These are phyloP conservation scores for Menidia menidia DNA, from an alignment of 2,797 vertebrate genomes.

Conservation along the genomic window DNA sequence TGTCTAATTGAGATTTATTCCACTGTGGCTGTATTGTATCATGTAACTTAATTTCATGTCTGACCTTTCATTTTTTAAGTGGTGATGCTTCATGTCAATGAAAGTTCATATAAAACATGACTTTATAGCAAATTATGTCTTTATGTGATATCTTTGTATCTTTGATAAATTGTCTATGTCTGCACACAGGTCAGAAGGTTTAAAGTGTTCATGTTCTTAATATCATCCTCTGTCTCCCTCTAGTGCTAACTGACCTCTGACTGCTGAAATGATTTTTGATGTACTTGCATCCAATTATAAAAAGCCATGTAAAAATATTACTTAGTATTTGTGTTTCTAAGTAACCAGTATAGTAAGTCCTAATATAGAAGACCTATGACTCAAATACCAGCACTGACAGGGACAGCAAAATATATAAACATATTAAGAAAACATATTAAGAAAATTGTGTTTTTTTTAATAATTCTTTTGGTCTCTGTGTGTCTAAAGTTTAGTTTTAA, in stretches of 20 bases:
- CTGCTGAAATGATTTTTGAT: slow-evolving; percentile 9
- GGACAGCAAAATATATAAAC: not conserved
- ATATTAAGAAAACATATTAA: not conserved
- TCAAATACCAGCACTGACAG: not conserved
- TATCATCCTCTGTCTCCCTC: slow-evolving; percentile 78
- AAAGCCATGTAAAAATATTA: not conserved
- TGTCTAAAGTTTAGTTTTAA: not conserved
- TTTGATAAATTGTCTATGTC: slow-evolving; percentile 12
- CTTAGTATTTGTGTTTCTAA: too few species aligned
- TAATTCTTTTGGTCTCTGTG: not conserved
- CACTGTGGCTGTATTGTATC: not conserved
- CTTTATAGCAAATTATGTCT: not conserved
- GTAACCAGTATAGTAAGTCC: too few species aligned
- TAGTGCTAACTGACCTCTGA: slow-evolving; percentile 62
- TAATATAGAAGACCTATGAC: not conserved
- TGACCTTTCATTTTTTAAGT: not conserved
- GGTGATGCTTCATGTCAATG: not conserved
- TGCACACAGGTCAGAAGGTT: slow-evolving; percentile 10
- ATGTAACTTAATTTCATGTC: not conserved
- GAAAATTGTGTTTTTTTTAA: too few species aligned
- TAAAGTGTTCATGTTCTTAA: slow-evolving; percentile 18
- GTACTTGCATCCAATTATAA: not conserved
- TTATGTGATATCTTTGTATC: not conserved
- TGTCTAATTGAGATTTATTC: too few species aligned
- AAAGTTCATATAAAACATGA: not conserved